These are phyloP conservation scores for Epizoanthus rinbou DNA, from an alignment of 92 coral and sea anemone species.

Conservation along the genomic window DNA sequence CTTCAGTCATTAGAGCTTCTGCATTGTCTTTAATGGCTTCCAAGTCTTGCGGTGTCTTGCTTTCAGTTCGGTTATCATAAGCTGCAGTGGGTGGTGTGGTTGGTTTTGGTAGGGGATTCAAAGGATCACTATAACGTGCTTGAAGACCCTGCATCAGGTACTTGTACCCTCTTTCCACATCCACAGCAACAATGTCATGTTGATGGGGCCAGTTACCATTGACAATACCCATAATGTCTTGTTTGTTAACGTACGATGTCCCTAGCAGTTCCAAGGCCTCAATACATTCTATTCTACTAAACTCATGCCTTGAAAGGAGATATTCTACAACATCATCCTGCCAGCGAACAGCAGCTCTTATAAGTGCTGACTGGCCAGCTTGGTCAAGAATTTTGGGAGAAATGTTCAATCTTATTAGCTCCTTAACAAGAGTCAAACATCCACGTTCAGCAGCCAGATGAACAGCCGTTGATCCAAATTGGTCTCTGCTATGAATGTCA, in stretches of 20 bases:
- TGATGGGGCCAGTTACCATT: constrained; percentile 49
- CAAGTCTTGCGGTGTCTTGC: constrained; percentile 49
- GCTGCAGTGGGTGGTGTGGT: constrained; percentile 10
- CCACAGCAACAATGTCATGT: constrained; percentile 47
- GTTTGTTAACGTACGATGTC: constrained; percentile 48
- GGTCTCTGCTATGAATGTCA: constrained; percentile 45
- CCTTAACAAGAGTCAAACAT: constrained; percentile 54
- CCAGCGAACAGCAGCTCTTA: constrained; percentile 51
- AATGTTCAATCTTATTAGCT: constrained; percentile 38
- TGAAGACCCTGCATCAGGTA: constrained; percentile 51
- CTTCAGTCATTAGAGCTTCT: constrained; percentile 53
- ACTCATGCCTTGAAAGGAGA: constrained; percentile 49
- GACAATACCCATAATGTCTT: constrained; percentile 50
- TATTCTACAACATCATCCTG: constrained; percentile 55
- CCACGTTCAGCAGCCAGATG: constrained; percentile 63
- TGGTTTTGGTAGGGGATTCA: constrained; percentile 3
- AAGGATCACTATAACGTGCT: constrained; percentile 39
- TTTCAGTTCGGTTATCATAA: constrained; percentile 43
- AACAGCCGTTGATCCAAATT: constrained; percentile 49
- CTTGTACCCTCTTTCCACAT: constrained; percentile 43
- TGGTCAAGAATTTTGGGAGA: constrained; percentile 25
- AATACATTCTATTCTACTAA: constrained; percentile 44
- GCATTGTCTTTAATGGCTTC: constrained; percentile 33
- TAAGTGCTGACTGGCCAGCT: constrained; percentile 50
- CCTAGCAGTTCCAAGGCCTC: constrained; percentile 63